Conservation (phyloP, 2,113 vertebrate genomes). For the Etia nguti region DNA sequence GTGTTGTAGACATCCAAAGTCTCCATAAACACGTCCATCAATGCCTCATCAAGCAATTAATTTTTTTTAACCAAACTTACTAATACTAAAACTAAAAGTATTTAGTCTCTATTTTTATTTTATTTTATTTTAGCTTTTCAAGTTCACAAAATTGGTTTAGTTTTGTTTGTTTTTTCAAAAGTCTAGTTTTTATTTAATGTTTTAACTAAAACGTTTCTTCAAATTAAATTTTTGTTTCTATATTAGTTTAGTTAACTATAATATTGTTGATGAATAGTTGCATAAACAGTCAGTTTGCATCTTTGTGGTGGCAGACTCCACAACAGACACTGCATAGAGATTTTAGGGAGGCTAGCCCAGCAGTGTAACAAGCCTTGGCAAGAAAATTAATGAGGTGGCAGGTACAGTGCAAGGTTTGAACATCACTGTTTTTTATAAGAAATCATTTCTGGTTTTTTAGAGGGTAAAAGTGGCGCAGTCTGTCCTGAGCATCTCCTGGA, state of each 20-base stretch:
- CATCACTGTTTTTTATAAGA: not conserved
- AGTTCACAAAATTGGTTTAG: not conserved
- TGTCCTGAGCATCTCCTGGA: not conserved
- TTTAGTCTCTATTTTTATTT: not conserved
- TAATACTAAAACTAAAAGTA: not conserved
- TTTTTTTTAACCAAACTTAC: not conserved
- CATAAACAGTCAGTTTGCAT: not conserved
- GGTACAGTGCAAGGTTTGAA: conserved; percentile 7
- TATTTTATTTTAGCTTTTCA: not conserved
- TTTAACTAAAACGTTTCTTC: not conserved
- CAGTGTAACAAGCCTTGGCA: conserved; percentile 27
- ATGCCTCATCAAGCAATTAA: not conserved
- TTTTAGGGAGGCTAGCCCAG: conserved; percentile 6
- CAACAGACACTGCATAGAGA: not conserved
- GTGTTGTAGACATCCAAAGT: not conserved
- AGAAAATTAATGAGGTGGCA: not conserved
- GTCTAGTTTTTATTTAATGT: not conserved
- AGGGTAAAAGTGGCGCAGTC: not conserved
- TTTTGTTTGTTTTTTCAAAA: not conserved
- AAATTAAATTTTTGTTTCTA: not conserved
- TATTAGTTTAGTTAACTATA: not conserved
- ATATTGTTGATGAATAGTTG: not conserved
- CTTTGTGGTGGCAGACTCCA: not conserved
- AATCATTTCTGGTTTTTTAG: not conserved
- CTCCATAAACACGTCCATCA: not conserved